Percentiles rank a stretch among this genome's conserved stretches.
phyloP scores from a whole-genome alignment of 2,797 vertebrate genomes.

The Enteromius mattozi region DNA sequence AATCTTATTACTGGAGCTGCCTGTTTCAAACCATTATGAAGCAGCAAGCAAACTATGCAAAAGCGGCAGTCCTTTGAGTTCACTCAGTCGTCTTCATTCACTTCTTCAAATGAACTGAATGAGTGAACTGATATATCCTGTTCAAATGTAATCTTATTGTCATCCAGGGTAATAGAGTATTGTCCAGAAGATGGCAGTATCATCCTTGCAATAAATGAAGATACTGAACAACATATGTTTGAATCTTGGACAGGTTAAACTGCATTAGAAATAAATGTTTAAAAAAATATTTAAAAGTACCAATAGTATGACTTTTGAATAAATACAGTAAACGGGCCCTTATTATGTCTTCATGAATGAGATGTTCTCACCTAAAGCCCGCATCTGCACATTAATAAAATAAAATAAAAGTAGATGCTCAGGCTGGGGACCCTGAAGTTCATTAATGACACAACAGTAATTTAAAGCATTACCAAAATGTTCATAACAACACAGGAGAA shows the following conservation, averaged over 20 bases:
- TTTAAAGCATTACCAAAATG: too few relatives aligned
- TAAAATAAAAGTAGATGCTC: background rate
- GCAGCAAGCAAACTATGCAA: too few relatives aligned
- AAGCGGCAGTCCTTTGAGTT: too few relatives aligned
- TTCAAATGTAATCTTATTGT: too few relatives aligned
- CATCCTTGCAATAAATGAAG: background rate
- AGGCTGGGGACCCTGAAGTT: background rate
- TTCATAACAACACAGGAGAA: background rate
- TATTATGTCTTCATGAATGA: background rate
- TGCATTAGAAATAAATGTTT: background rate
- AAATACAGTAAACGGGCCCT: background rate
- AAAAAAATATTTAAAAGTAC: background rate
- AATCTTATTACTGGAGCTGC: too few relatives aligned
- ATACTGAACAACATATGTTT: background rate
- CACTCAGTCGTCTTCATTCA: too few relatives aligned
- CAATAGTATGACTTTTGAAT: background rate
- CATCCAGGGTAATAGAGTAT: background rate
- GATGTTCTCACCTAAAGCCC: background rate
- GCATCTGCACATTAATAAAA: background rate
- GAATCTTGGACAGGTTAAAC: background rate
- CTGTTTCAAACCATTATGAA: too few relatives aligned
- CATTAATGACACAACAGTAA: too few relatives aligned
- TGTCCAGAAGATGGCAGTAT: conserved; percentile 43
- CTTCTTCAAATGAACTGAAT: too few relatives aligned
- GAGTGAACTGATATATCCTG: too few relatives aligned